Conservation (phyloP, 2,113 vertebrate genomes). For the Daubentonia madagascariensis region DNA sequence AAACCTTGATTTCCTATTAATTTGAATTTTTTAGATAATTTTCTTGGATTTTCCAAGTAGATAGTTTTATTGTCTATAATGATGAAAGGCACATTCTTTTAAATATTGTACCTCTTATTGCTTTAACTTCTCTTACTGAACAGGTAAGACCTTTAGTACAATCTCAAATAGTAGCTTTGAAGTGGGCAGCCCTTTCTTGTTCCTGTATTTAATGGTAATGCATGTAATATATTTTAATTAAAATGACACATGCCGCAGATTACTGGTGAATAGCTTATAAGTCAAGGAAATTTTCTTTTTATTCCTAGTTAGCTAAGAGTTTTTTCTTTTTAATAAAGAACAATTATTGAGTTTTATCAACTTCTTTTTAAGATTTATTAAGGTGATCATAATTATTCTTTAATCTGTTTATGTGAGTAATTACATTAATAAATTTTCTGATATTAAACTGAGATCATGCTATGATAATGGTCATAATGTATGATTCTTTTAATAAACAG, state of each 20-base stretch:
- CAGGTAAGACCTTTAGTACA: background rate
- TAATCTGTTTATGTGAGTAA: background rate
- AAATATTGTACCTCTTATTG: background rate
- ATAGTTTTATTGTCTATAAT: background rate
- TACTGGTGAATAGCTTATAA: background rate
- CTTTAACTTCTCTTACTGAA: background rate
- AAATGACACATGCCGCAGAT: background rate
- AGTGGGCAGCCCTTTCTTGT: background rate
- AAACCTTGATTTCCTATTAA: background rate
- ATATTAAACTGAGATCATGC: background rate
- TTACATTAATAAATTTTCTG: constrained; percentile 1
- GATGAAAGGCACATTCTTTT: background rate
- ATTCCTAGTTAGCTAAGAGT: background rate
- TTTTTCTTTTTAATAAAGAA: background rate
- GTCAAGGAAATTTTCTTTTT: background rate
- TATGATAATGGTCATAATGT: background rate
- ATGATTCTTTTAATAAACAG: constrained; percentile 28
- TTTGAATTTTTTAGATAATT: background rate
- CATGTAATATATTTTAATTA: background rate
- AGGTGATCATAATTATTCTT: background rate
- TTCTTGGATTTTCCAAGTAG: background rate
- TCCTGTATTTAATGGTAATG: background rate
- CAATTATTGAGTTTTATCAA: background rate
- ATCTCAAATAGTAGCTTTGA: background rate
- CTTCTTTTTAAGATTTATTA: background rate